Conservation (phyloP, 2,113 vertebrate species). For the Crotalus tigris region DNA sequence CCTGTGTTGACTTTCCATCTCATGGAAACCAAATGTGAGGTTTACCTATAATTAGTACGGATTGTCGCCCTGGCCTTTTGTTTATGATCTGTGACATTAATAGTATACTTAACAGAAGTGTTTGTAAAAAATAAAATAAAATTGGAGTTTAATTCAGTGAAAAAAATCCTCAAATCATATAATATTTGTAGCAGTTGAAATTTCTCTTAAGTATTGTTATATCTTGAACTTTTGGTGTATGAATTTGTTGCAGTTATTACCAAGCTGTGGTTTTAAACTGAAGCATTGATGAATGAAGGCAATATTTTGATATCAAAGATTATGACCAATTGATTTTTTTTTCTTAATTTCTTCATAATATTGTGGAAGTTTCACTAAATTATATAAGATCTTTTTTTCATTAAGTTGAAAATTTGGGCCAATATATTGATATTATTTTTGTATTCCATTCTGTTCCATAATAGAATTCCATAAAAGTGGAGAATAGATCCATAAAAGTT, state of each 20-base stretch:
- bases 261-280: not conserved
- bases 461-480: not conserved
- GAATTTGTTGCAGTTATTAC: not conserved
- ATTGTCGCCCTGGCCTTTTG: conserved; percentile 41
- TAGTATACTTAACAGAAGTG: not conserved
- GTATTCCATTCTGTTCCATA: not conserved
- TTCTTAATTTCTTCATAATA: not conserved
- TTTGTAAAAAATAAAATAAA: not conserved
- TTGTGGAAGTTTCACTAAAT: not conserved
- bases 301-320: not conserved
- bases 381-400: not conserved
- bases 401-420: not conserved
- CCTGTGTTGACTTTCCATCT: conserved; percentile 53
- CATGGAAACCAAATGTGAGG: conserved; percentile 57
- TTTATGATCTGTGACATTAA: conserved; percentile 15
- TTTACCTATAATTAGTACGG: conserved; percentile 39
- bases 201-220: not conserved
- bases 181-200: conserved; percentile 11
- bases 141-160: not conserved
- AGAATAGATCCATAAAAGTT: not conserved
- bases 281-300: not conserved
- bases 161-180: conserved; percentile 15
- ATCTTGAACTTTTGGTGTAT: not conserved
- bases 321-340: not conserved
- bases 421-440: not conserved